These are phyloP conservation scores for Papilio xuthus DNA, from an alignment of 1,140 invertebrate genomes.

Conservation along the genomic window DNA sequence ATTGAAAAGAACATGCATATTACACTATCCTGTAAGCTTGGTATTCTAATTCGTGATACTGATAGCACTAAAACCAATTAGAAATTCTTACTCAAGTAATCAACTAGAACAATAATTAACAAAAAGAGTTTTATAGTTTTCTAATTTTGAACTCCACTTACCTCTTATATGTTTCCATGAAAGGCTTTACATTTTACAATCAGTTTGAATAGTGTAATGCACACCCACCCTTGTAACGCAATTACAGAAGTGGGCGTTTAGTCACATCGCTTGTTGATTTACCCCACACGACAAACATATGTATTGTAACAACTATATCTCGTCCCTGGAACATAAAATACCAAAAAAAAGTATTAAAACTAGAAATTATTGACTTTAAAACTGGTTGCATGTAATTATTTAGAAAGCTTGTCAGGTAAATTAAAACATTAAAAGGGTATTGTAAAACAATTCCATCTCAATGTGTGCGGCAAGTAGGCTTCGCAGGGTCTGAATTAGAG, in stretches of 20 bases:
- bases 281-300: conserved; percentile 33
- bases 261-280: conserved; percentile 49
- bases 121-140: background rate
- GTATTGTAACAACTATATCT: too few relatives aligned
- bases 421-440: conserved; percentile 23
- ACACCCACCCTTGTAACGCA: conserved; percentile 33
- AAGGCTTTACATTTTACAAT: conserved; percentile 1
- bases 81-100: background rate
- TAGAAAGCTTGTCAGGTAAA: background rate
- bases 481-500: conserved; percentile 48
- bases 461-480: conserved; percentile 36
- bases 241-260: conserved; percentile 39
- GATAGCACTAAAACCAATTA: background rate
- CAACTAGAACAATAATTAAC: background rate
- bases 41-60: background rate
- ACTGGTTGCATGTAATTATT: background rate
- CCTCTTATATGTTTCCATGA: background rate
- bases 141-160: background rate
- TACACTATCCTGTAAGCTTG: background rate
- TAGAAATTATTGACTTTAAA: background rate
- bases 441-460: conserved; percentile 52
- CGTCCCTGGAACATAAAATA: background rate
- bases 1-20: background rate
- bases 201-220: conserved; percentile 2
- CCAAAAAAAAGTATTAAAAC: background rate